A percentile compares a stretch with the other conserved stretches of the same genome.
Conservation (phyloP, 2,113 vertebrate genomes). For the Theristicus caerulescens region DNA sequence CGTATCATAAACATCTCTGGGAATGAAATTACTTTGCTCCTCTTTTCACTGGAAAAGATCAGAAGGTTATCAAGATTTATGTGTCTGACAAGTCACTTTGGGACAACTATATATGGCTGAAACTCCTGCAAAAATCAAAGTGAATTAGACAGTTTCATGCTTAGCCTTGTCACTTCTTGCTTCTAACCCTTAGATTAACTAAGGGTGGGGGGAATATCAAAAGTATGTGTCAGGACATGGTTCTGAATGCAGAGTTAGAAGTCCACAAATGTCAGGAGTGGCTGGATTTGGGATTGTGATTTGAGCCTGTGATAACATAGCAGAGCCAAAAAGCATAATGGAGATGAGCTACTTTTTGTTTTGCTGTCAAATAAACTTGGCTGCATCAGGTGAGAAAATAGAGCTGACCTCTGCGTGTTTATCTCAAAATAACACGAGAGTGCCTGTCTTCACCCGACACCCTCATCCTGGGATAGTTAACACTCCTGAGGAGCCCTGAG, state of each 20-base stretch:
- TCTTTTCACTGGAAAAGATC: neutral
- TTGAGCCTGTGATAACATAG: neutral
- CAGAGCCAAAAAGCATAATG: neutral
- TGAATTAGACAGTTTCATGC: neutral
- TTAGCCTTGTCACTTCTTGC: neutral
- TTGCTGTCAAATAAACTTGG: neutral
- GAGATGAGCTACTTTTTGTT: neutral
- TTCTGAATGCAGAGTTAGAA: neutral
- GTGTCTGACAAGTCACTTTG: neutral
- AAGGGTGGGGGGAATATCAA: neutral
- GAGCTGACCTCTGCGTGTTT: neutral
- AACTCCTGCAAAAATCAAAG: neutral
- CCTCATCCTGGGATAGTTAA: neutral
- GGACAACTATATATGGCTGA: neutral
- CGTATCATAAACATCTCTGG: neutral
- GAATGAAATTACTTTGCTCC: neutral
- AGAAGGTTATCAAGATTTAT: neutral
- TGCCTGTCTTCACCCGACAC: accelerated
- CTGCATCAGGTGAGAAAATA: neutral
- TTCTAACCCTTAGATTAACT: neutral
- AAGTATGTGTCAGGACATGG: neutral
- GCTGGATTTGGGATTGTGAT: neutral
- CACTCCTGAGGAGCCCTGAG: neutral
- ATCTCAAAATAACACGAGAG: accelerated
- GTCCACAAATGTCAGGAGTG: neutral